Conservation (phyloP, 2,888 invertebrate genomes). For the Leptopilina syphax region DNA sequence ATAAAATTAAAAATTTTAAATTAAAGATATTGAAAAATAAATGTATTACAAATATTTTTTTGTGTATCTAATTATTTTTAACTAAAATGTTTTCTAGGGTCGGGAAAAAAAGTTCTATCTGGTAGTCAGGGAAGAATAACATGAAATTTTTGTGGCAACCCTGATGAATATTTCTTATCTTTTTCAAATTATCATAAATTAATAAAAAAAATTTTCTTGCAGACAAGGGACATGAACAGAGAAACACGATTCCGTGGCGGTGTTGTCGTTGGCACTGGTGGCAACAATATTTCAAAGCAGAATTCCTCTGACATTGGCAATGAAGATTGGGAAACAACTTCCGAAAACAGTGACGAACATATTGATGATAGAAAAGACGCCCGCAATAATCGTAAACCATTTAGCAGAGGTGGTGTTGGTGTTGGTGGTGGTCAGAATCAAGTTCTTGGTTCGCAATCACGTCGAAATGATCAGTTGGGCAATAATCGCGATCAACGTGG, state of each 20-base stretch:
- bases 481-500: constrained; percentile 66
- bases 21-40: too few relatives aligned
- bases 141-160: too few relatives aligned
- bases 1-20: too few relatives aligned
- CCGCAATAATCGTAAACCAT: constrained; percentile 63
- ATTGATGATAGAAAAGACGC: constrained; percentile 73
- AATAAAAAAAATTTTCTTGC: constrained; percentile 3
- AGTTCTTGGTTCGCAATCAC: constrained; percentile 61
- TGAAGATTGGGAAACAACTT: constrained; percentile 89
- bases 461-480: constrained; percentile 62
- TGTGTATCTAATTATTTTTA: too few relatives aligned
- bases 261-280: constrained; percentile 20
- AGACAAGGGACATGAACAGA: constrained; percentile 71
- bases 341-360: constrained; percentile 86
- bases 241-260: constrained; percentile 67
- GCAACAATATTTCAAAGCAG: constrained; percentile 67
- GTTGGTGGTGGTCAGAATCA: constrained; percentile 30
- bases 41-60: not conserved
- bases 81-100: too few relatives aligned
- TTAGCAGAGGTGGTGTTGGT: constrained; percentile 59
- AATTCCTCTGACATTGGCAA: constrained; percentile 78
- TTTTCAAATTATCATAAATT: not conserved
- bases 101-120: too few relatives aligned
- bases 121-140: too few relatives aligned
- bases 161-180: not conserved